Evolutionary conservation across 2,888 invertebrate genomes (phyloP).

Genomic region (Brachynemurus nebulosus): DNA sequence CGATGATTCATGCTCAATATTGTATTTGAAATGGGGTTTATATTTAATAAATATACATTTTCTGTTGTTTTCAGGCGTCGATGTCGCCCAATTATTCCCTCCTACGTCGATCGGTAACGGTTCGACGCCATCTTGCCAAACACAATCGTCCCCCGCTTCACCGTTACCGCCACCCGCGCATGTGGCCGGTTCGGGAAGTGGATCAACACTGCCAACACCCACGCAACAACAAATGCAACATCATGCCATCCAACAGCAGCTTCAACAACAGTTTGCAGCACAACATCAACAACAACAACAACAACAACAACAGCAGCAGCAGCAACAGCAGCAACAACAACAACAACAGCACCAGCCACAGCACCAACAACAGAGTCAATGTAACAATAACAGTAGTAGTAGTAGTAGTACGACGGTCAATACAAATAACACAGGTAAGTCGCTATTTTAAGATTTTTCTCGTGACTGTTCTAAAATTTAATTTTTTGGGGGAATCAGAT

Average conservation of each 20-base stretch:
- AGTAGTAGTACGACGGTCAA: too few species aligned
- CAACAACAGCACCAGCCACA: not conserved
- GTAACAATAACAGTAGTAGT: too few species aligned
- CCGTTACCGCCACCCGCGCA: slow-evolving; percentile 32
- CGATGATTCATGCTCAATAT: too few species aligned
- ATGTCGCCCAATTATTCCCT: slow-evolving; percentile 17
- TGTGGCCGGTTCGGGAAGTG: slow-evolving; percentile 15
- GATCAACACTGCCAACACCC: slow-evolving; percentile 26
- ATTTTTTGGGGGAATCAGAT: not conserved
- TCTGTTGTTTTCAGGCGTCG: slow-evolving; percentile 11
- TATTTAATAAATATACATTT: not conserved
- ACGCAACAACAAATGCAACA: slow-evolving; percentile 28
- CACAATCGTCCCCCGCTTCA: slow-evolving; percentile 47
- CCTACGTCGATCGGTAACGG: slow-evolving; percentile 33
- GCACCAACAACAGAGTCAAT: not conserved
- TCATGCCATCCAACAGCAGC: slow-evolving; percentile 38
- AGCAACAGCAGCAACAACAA: too few species aligned
- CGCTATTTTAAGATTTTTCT: not conserved
- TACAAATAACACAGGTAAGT: too few species aligned
- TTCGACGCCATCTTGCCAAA: slow-evolving; percentile 39
- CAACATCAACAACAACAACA: slow-evolving; percentile 28
- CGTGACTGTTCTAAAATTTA: not conserved
- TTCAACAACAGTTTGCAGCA: slow-evolving; percentile 37
- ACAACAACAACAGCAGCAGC: slow-evolving; percentile 37
- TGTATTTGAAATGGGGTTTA: not conserved